A percentile compares a stretch with the other conserved stretches of the same genome.
These are phyloP conservation scores for Rhynchomys soricoides DNA, from an alignment of 2,113 vertebrate species.

Conservation along the genomic window DNA sequence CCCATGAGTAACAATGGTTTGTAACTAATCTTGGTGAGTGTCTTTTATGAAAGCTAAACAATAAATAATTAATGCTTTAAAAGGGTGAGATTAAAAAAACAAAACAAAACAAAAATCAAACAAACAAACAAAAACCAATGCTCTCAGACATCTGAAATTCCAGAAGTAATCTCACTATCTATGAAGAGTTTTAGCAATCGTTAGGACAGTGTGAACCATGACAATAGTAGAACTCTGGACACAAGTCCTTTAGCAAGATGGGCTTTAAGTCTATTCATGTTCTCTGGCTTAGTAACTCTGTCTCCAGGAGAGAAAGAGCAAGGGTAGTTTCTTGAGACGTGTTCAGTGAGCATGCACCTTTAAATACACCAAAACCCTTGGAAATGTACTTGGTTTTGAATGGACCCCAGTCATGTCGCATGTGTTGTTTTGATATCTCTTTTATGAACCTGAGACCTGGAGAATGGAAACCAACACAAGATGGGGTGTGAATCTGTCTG, in stretches of 20 bases:
- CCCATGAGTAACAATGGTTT: neutral
- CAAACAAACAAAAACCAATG: neutral
- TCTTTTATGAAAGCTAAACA: neutral
- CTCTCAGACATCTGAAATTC: neutral
- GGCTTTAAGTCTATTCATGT: neutral
- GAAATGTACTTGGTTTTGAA: neutral
- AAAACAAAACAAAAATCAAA: too few relatives aligned
- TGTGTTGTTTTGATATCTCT: neutral
- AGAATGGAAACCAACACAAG: neutral
- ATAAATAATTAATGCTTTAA: neutral
- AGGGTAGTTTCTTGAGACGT: neutral
- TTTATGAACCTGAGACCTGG: neutral
- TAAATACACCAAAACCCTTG: neutral
- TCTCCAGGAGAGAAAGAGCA: neutral
- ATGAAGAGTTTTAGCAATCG: neutral
- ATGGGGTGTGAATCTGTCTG: neutral
- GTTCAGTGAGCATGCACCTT: neutral
- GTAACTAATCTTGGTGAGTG: neutral
- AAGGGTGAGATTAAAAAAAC: neutral
- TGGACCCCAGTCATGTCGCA: neutral
- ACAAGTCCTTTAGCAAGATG: neutral
- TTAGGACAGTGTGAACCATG: neutral
- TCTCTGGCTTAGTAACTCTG: neutral
- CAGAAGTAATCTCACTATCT: slow-evolving; percentile 10
- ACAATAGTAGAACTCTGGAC: neutral